Conservation (phyloP, 23 tunicate genomes). For the Trididemnum miniatum region DNA sequence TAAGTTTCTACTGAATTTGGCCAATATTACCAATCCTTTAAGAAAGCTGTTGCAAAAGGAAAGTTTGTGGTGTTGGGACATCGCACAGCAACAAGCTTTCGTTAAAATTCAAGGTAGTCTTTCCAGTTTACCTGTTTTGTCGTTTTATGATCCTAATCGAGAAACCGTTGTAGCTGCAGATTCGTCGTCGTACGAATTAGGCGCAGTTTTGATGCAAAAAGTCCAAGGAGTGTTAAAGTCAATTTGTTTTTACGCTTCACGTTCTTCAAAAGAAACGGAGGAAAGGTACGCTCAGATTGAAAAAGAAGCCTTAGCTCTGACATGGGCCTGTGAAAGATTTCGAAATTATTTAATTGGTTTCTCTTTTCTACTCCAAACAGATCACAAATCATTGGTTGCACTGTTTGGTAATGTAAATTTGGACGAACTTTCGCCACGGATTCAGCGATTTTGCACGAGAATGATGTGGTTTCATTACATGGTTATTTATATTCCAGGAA, state of each 20-base stretch:
- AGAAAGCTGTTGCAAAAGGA: too few relatives aligned
- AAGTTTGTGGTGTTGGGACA: constrained; percentile 11
- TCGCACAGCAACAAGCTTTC: not conserved
- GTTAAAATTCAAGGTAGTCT: not conserved
- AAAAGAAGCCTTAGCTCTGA: constrained; percentile 5
- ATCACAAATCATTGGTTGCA: not conserved
- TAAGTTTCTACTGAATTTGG: too few relatives aligned
- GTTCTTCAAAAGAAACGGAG: not conserved
- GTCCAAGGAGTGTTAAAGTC: not conserved
- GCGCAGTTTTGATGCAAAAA: constrained; percentile 1
- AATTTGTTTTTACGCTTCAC: not conserved
- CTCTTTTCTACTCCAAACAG: not conserved
- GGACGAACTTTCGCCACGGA: not conserved
- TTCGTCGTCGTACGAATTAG: not conserved
- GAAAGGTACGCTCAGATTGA: constrained; percentile 8
- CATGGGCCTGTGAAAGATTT: not conserved
- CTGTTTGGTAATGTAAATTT: not conserved
- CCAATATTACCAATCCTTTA: not conserved
- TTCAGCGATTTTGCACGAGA: not conserved
- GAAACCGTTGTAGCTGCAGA: not conserved
- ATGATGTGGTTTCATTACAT: too few relatives aligned
- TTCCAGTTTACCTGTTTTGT: not conserved
- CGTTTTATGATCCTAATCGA: not conserved
- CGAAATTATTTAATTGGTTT: not conserved
- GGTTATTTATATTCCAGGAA: too few relatives aligned